Base-by-base conservation (phyloP, 2,888 invertebrate genomes). In the Microctonus brassicae region DNA sequence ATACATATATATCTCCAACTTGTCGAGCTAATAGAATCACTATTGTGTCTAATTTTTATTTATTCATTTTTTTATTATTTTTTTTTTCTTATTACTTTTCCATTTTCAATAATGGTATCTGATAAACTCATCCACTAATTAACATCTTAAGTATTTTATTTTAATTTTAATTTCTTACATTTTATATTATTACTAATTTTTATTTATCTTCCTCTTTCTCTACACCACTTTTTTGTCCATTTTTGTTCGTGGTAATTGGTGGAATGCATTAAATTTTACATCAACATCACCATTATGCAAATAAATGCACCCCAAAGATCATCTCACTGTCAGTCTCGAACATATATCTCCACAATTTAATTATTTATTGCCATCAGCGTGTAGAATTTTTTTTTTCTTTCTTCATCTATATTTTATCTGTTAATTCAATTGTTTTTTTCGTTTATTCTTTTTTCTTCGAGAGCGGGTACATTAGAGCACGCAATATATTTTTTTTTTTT, bases 21-120 rank as follows among this genome's bases (percentile, higher is more conserved):
- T 78, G 76, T 76, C 82, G 81, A 84, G 82, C 84, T 84, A 84
- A 82, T 80, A 80, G 81, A 83, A 84, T 84, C 82, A 83, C 82
- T 82, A 81, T 82, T 76, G 80, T 79, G 81, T 82, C 84, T 84
- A 82, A 81, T 79, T 75, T 64, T 77, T 17, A 47, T n/a, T 17
- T 47, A 80, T 69, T 68, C 69, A 29, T 7, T 69, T 58, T 20
- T 61, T 61, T 62, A 65, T 65, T 10, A 34, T 60, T 64, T 42
- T 52, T 58, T 64, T 60, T 17, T 34, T 36, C 26, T 69, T 10
- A 33, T 62, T 68, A 39, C 39, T 71, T 63, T 57, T 57, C 68
- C 55, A 57, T 70, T 67, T 64, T 34, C 26, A 65, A 60, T 20
- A 65, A 72, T 75, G 47, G 75, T 74, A 65, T 77, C 77, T 80